Evolutionary conservation across 2,113 vertebrate genomes (phyloP).

Genomic region (Aphelocoma coerulescens): DNA sequence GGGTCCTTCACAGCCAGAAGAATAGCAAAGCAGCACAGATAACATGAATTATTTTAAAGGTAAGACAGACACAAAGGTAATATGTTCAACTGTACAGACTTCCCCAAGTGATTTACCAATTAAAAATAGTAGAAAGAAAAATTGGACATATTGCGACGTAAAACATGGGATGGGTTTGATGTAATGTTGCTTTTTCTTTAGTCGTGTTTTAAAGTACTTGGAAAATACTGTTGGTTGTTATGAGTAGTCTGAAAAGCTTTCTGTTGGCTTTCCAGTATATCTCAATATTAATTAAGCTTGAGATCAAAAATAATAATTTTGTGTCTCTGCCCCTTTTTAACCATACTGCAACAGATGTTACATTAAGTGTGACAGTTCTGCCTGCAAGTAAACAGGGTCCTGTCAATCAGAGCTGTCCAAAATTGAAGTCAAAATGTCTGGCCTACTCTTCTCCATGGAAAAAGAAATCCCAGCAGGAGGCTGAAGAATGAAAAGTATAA

Average conservation of each 20-base stretch:
- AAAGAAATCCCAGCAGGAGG: not conserved
- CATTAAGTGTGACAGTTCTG: not conserved
- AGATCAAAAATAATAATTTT: not conserved
- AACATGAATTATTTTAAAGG: not conserved
- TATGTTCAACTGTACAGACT: not conserved
- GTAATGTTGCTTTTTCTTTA: not conserved
- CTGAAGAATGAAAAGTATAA: not conserved
- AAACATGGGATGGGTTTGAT: not conserved
- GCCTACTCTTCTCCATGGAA: not conserved
- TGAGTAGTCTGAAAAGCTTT: not conserved
- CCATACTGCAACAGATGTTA: not conserved
- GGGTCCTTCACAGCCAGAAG: not conserved
- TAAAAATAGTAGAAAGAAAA: not conserved
- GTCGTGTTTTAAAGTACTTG: not conserved
- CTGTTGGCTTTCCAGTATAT: not conserved
- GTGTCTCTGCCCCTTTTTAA: not conserved
- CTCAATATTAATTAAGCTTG: not conserved
- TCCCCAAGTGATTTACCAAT: not conserved
- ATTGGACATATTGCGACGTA: accelerated
- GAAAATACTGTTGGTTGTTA: not conserved
- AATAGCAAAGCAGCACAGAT: not conserved
- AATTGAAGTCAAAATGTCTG: not conserved
- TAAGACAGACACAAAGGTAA: not conserved
- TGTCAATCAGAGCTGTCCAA: not conserved
- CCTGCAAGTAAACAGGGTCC: not conserved